Base-by-base conservation (phyloP, 2,797 vertebrate species). In the Lithobates pipiens region DNA sequence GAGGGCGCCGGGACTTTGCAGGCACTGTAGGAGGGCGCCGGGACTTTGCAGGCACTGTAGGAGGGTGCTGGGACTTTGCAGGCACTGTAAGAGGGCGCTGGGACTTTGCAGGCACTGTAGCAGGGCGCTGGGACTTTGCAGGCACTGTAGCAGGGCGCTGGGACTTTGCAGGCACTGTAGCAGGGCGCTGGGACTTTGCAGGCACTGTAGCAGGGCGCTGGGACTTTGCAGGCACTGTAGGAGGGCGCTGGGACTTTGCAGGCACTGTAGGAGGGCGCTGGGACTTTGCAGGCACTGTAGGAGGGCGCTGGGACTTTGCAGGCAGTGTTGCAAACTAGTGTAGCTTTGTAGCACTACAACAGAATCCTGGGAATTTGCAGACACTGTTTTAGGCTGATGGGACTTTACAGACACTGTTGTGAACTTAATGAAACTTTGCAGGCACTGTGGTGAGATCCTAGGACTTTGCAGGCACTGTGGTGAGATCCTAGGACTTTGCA, bases 361-460 rank as follows among this genome's bases (percentile, higher is more conserved):
- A n/a, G n/a, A n/a, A n/a, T n/a, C n/a, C 54, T 61, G 4, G 10
- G 23, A n/a, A 3, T 63, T 63, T 63, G 23, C n/a, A 65, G 5
- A 3, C 16, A n/a, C 57, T 21, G 5, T 36, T 0, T 10, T 1
- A 15, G 44, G 8, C 0, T 11, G 0, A 1, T 16, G 11, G 11
- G 11, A 13, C 57, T 61, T 61, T 61, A 21, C 21, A 21, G 5
- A 3, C 16, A n/a, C 57, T 21, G 5, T 0, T 10, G 1, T 3
- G 16, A 29, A 5, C 1, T 1, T 16, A 1, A 11, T n/a, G n/a
- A n/a, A 11, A 46, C 44, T 46, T 46, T 46, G 44, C 44, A 11
- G 11, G 36, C 29, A 29, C 6, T 61, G 4, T 23, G 32, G 23
- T 1, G 23, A 11, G 1, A 39, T 7, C 21, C 57, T 61, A 0